A percentile compares a stretch with the other conserved stretches of the same genome.
These are phyloP conservation scores for Physocephala rufipes DNA, from an alignment of 2,888 invertebrate genomes.

Conservation along the genomic window DNA sequence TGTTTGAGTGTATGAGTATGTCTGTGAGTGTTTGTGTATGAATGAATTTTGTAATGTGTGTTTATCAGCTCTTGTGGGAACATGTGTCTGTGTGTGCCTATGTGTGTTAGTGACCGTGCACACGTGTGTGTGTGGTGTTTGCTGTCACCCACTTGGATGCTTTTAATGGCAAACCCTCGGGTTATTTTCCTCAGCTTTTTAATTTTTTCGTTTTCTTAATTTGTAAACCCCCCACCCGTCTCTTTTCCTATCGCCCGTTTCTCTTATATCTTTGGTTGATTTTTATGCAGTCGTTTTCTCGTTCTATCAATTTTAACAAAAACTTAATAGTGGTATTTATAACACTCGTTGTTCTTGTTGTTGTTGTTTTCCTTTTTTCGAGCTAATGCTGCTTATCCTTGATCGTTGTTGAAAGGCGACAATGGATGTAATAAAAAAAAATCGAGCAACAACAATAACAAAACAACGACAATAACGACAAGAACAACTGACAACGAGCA, in stretches of 20 bases:
- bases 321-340: neutral
- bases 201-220: conserved; percentile 1
- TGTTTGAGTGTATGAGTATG: neutral
- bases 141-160: conserved; percentile 28
- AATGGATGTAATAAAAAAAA: conserved; percentile 19
- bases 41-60: neutral
- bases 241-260: neutral
- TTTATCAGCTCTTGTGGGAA: neutral
- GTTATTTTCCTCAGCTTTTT: conserved; percentile 4
- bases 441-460: conserved; percentile 5
- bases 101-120: conserved; percentile 14
- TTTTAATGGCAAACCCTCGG: conserved; percentile 27
- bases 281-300: conserved; percentile 6
- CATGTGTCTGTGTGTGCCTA: conserved; percentile 15
- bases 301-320: neutral
- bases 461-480: conserved; percentile 6
- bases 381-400: conserved; percentile 28
- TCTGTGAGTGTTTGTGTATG: conserved; percentile 12
- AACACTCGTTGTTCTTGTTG: conserved; percentile 13
- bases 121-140: conserved; percentile 1
- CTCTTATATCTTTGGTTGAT: neutral
- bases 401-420: conserved; percentile 31
- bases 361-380: conserved; percentile 8
- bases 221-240: neutral
- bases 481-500: neutral